Base-by-base conservation (phyloP, 2,888 invertebrate species). In the Eulithis prunata region DNA sequence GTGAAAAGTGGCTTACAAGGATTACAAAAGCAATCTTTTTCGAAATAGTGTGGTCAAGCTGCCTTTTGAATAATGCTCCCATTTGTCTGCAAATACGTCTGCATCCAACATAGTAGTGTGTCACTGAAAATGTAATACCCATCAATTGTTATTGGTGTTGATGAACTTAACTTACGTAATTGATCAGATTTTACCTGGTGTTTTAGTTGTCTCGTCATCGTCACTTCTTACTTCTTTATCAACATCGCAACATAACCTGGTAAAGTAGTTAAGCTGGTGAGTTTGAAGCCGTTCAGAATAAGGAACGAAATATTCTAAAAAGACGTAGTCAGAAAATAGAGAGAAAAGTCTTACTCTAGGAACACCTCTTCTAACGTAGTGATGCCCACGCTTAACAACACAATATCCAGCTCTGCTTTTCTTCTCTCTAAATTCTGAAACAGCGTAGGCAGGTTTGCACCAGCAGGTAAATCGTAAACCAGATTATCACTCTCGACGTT, bases 311-410 rank as follows among this genome's bases (percentile, higher is more conserved):
- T 7, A 13, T 7, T 13, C 13, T 21, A 4, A 11, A 49, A 14
- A 14, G 14, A 21, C 21, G 21, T 21, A 21, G 4, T 14, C 7
- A 47, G 13, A 36, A 53, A 10, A 13, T 13, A 14, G 6, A 21
- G 21, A 43, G 0, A 8, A 32, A 51, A 57, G n/a, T 45, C 68
- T 58, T 46, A 68, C 68, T 64, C 57, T 28, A 68, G 45, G 28
- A 68, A 68, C 5, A 68, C 68, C 49, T 57, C 68, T 32, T 64
- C 65, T 1, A 68, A 41, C 21, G 68, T 68, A 8, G 68, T 61
- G 14, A 61, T 58, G 21, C 61, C 61, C 3, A 68, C 57, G 2
- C 68, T 57, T 12, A 64, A 45, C 3, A 28, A 14, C 13, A 55
- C 45, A 6, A 68, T 64, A 28, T 58, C 28, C 2, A 68, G 41